Evolutionary conservation across 2,888 invertebrate genomes (phyloP).

Genomic region (Deroplatys truncata): DNA sequence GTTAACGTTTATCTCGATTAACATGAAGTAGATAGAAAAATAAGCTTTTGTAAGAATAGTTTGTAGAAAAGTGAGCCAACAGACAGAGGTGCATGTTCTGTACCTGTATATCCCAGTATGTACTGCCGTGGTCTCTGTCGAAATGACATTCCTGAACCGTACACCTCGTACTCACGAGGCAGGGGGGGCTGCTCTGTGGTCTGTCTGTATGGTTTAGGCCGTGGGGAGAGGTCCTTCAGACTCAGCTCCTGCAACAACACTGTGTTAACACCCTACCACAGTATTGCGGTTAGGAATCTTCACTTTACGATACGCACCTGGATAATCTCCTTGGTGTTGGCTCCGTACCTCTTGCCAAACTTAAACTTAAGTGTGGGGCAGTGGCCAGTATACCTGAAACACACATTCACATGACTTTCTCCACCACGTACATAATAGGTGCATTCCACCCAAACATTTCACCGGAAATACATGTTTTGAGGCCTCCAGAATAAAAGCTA

Average conservation of each 20-base stretch:
- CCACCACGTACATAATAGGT: too few species aligned
- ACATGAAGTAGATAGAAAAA: too few species aligned
- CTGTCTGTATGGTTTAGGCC: slow-evolving; percentile 51
- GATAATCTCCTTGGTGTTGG: slow-evolving; percentile 64
- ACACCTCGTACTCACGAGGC: slow-evolving; percentile 46
- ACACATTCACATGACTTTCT: too few species aligned
- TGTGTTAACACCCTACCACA: too few species aligned
- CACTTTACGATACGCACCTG: slow-evolving; percentile 42
- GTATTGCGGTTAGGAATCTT: too few species aligned
- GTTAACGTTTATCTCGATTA: too few species aligned
- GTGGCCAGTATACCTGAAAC: slow-evolving; percentile 64
- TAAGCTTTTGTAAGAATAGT: too few species aligned
- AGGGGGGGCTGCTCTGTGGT: slow-evolving; percentile 42
- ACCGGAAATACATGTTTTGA: too few species aligned
- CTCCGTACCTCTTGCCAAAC: slow-evolving; percentile 66
- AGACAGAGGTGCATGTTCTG: too few species aligned
- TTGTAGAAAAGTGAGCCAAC: too few species aligned
- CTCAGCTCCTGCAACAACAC: slow-evolving; percentile 21
- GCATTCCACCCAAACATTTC: too few species aligned
- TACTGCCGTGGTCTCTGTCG: slow-evolving; percentile 49
- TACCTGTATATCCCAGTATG: slow-evolving; percentile 67
- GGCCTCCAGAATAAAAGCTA: too few species aligned
- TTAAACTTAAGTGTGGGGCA: slow-evolving; percentile 68
- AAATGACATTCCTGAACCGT: slow-evolving; percentile 40
- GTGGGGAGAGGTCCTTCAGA: slow-evolving; percentile 36